Conservation (phyloP, 2,797 vertebrate genomes). For the Anguilla anguilla region DNA sequence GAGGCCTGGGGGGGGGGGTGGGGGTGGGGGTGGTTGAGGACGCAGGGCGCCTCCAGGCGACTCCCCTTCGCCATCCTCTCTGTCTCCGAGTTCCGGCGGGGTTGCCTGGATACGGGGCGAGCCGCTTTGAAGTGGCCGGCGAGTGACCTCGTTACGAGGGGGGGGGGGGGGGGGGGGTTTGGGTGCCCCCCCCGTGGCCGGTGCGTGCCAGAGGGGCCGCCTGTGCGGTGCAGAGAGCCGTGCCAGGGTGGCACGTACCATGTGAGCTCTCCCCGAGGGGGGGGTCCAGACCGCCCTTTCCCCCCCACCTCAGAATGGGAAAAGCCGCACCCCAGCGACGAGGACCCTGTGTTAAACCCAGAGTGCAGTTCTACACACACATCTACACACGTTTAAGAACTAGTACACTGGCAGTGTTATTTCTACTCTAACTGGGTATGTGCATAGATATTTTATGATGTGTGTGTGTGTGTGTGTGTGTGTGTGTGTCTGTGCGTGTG, state of each 20-base stretch:
- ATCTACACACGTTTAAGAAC: neutral
- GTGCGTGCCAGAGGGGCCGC: neutral
- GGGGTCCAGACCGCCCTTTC: neutral
- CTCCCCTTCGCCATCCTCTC: no score
- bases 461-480: conserved; percentile 19
- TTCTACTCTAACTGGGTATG: neutral
- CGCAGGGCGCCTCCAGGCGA: no score
- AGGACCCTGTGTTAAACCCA: neutral
- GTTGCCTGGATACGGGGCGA: neutral
- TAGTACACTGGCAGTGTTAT: neutral
- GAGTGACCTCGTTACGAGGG: neutral
- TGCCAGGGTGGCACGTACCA: neutral
- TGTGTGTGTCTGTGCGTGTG: conserved; percentile 34
- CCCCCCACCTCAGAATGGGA: neutral
- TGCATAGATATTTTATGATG: neutral
- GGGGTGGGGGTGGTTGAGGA: no score
- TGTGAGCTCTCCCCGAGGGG: neutral
- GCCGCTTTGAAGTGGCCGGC: neutral
- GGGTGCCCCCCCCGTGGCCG: neutral
- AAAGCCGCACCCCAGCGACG: neutral
- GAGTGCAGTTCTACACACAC: neutral
- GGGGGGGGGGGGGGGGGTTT: no score
- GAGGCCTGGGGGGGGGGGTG: no score
- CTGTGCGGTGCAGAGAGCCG: neutral
- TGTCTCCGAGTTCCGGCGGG: neutral